Base-by-base conservation (phyloP, 23 tunicate genomes). In the Ciona savignyi region DNA sequence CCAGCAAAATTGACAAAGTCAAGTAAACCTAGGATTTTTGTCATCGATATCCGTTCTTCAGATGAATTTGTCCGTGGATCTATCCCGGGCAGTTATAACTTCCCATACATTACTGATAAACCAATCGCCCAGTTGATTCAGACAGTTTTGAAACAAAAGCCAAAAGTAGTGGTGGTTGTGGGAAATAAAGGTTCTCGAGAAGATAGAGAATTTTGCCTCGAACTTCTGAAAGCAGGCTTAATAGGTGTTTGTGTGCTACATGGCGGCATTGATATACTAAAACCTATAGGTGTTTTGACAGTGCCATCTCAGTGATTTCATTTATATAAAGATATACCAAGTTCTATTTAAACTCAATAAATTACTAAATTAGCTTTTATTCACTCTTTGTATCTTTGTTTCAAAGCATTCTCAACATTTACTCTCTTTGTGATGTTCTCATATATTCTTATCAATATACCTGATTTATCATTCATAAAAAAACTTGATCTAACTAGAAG, bases 1-100 rank as follows among this genome's bases (percentile, higher is more conserved):
- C 96, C 96, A 27, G 96, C 84, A 0, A 88, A 88, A 77, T 4
- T 34, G 0, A 33, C 84, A 30, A 88, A 88, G 60, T 61, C 77
- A 29, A 33, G 77, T 32, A 91, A 91, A 63, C 86, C 91, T 0
- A 74, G 70, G 64, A 91, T 91, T 3, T 51, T 70, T 29, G 80
- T 91, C 25, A 67, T 91, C 27, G 97, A 91, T 63, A 82, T 85
- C 15, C 84, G 97, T 15, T 60, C 77, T 23, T 28, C 86, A 1
- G 91, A 85, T 51, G 97, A 91, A 51, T 91, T 91, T 76, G 67
- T 29, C 2, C 79, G 90, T 1, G 97, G 93, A 23, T 71, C 91
- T 2, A 48, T 84, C 3, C 97, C 91, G 21, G 72, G 60, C 0
- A 91, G 97, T 66, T 30, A 42, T 25, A 91, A 85, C 66, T 68